Base-by-base conservation (phyloP, 2,113 vertebrate genomes). In the Vulpes ferrilata region DNA sequence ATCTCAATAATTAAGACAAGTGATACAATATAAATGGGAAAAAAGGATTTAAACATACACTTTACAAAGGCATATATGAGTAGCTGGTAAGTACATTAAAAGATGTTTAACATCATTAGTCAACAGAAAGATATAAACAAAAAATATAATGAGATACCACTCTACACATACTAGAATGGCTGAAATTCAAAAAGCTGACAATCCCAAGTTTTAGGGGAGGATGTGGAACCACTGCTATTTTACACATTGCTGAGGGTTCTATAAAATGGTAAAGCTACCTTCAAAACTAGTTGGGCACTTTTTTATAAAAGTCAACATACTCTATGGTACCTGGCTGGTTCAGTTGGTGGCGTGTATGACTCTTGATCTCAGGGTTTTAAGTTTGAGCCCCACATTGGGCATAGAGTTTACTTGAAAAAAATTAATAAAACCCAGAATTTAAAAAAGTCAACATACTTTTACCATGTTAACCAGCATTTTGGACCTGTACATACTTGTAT, bases 61-160 rank as follows among this genome's bases (percentile, higher is more conserved):
- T 22, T 93, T 17, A 78, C 12, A 79, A 74, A 93, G 62, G 59
- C 69, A 88, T 48, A 91, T 62, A 85, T 27, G 30, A 69, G 74
- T 88, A 88, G 15, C 10, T 23, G 65, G 55, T 81, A 93, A 69
- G n/a, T n/a, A 79, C 19, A 30, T 67, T 71, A 90, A 87, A 83
- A 93, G 6, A 78, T 73, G 38, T 35, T 96, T 89, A 85, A 38
- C 32, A 74, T 88, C 17, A 67, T 74, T 64, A 62, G 67, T 96
- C 43, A 90, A 79, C 17, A 73, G 53, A 60, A 92, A 93, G 30
- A 87, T 93, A 11, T 25, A 83, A 96, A 94, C 57, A 30, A 76
- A 85, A 94, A 92, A 83, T 84, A 83, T 38, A 53, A 7, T 94
- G 92, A 85, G 71, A 78, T 94, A 83, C 16, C n/a, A 71, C n/a